Conservation (phyloP, 2,888 invertebrate genomes). For the Lepidochitona cinerea region DNA sequence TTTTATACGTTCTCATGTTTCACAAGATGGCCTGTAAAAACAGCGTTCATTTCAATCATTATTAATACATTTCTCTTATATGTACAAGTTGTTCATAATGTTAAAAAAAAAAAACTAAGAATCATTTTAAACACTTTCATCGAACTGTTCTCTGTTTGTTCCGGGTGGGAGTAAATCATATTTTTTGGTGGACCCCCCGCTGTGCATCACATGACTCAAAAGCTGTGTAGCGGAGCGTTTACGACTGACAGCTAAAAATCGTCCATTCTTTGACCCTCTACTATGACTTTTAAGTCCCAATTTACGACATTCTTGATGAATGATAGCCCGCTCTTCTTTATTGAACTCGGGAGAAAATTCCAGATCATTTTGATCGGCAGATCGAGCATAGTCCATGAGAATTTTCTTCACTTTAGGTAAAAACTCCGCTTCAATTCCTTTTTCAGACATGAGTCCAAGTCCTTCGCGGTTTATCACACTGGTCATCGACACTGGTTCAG, state of each 20-base stretch:
- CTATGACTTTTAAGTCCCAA: slow-evolving; percentile 74
- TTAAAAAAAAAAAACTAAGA: too few relatives aligned
- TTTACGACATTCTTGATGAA: slow-evolving; percentile 68
- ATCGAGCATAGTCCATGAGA: slow-evolving; percentile 62
- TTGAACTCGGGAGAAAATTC: slow-evolving; percentile 71
- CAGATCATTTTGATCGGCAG: slow-evolving; percentile 67
- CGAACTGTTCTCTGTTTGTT: not conserved
- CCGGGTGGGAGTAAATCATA: slow-evolving; percentile 71
- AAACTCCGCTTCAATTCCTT: slow-evolving; percentile 51
- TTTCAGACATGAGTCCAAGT: slow-evolving; percentile 52
- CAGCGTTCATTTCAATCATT: too few relatives aligned
- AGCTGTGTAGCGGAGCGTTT: slow-evolving; percentile 72
- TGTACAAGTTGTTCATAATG: too few relatives aligned
- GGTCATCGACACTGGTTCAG: slow-evolving; percentile 74
- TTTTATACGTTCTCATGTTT: too few relatives aligned
- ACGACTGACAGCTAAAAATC: slow-evolving; percentile 74
- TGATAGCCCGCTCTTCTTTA: slow-evolving; percentile 71
- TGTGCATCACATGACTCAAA: slow-evolving; percentile 71
- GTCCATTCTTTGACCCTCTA: slow-evolving; percentile 71
- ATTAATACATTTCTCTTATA: too few relatives aligned
- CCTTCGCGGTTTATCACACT: slow-evolving; percentile 62
- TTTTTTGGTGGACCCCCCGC: slow-evolving; percentile 74
- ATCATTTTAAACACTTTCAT: too few relatives aligned
- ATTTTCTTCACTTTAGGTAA: slow-evolving; percentile 54
- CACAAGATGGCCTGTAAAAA: too few relatives aligned